Conservation (phyloP, 2,113 vertebrate species). For the Trichomycterus rosablanca region DNA sequence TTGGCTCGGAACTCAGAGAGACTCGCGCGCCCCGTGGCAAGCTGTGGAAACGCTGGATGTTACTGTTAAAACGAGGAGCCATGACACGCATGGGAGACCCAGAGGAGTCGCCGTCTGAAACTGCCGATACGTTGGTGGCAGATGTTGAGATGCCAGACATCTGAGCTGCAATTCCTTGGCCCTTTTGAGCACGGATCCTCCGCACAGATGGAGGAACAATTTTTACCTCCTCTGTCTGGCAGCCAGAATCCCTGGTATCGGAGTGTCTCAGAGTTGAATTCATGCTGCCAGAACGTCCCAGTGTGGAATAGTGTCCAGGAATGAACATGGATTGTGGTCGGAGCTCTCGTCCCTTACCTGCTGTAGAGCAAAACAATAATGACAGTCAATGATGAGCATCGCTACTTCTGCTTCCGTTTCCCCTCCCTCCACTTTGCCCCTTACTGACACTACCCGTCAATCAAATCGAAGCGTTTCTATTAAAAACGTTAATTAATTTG, state of each 20-base stretch:
- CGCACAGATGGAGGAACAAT: conserved; percentile 90
- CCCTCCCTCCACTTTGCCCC: conserved; percentile 1
- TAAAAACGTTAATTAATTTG: conserved; percentile 55
- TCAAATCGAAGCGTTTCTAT: conserved; percentile 33
- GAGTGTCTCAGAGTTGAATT: conserved; percentile 65
- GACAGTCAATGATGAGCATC: conserved; percentile 27
- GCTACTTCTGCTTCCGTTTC: background rate
- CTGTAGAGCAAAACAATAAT: conserved; percentile 59
- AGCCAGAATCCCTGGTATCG: conserved; percentile 83
- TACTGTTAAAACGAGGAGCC: conserved; percentile 64
- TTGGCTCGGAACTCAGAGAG: conserved; percentile 74
- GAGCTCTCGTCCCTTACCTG: conserved; percentile 71
- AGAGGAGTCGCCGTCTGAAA: conserved; percentile 65
- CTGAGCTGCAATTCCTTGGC: conserved; percentile 91
- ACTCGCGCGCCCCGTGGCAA: conserved; percentile 82
- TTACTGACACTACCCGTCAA: conserved; percentile 35
- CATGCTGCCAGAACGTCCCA: conserved; percentile 75
- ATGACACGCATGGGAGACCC: conserved; percentile 70
- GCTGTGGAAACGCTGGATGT: conserved; percentile 82
- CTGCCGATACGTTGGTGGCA: conserved; percentile 80
- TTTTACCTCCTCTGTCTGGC: conserved; percentile 89
- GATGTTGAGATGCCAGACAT: conserved; percentile 84
- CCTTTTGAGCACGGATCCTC: conserved; percentile 89
- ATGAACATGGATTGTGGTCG: conserved; percentile 78
- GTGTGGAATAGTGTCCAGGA: conserved; percentile 81